Evolutionary conservation across 1,140 invertebrate species (phyloP).

Genomic region (Bombus balteatus): DNA sequence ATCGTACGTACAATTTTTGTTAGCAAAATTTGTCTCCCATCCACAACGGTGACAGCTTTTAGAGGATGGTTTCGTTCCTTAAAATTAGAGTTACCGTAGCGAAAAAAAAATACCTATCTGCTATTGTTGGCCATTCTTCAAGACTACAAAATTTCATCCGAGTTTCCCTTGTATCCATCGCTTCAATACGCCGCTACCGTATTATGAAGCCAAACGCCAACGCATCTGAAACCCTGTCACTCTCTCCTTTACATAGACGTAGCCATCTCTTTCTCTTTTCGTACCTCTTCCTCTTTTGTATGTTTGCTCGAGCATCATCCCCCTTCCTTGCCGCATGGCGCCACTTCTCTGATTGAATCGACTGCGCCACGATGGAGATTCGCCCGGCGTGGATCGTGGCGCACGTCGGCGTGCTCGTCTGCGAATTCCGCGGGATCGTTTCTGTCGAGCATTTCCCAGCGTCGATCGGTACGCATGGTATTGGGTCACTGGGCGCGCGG

Average conservation of each 20-base stretch:
- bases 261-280: background rate
- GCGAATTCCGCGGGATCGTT: constrained; percentile 72
- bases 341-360: constrained; percentile 78
- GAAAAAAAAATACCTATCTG: too few relatives aligned
- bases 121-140: too few relatives aligned
- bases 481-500: constrained; percentile 60
- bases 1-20: too few relatives aligned
- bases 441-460: constrained; percentile 65
- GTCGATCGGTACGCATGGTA: constrained; percentile 58
- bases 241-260: too few relatives aligned
- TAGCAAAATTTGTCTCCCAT: too few relatives aligned
- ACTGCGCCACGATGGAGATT: constrained; percentile 58
- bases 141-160: too few relatives aligned
- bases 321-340: constrained; percentile 64
- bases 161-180: too few relatives aligned
- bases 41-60: too few relatives aligned
- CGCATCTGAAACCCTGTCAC: constrained; percentile 50
- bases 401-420: constrained; percentile 59
- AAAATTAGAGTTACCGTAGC: too few relatives aligned
- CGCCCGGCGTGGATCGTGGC: constrained; percentile 25
- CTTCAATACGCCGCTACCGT: constrained; percentile 67
- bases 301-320: constrained; percentile 7
- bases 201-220: constrained; percentile 73
- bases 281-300: constrained; percentile 12
- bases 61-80: too few relatives aligned